These are phyloP conservation scores for Ceratina japonica DNA, from an alignment of 1,140 invertebrate genomes.

Conservation along the genomic window DNA sequence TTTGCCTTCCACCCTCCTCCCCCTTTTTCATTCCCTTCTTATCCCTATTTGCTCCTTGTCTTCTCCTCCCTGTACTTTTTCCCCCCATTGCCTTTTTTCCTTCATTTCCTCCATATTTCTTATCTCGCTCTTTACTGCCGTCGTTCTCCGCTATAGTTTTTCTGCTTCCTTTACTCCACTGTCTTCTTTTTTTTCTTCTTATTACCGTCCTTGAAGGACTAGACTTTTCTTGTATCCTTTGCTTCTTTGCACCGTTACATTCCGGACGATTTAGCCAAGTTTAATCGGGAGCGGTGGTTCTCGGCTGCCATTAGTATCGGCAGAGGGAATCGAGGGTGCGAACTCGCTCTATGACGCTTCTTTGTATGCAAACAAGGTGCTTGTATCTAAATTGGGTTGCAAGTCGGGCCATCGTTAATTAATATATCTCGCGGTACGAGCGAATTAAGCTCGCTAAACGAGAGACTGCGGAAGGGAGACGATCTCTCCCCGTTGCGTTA, in stretches of 20 bases:
- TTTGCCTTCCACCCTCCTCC: too few relatives aligned
- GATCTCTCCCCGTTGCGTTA: constrained; percentile 13
- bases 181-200: neutral
- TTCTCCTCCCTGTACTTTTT: neutral
- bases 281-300: neutral
- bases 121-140: neutral
- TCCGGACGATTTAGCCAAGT: neutral
- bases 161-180: neutral
- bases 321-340: constrained; percentile 53
- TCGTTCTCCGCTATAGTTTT: neutral
- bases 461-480: neutral
- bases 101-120: constrained; percentile 14
- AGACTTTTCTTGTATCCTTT: neutral
- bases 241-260: neutral
- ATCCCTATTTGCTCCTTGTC: neutral
- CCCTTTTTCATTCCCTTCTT: neutral
- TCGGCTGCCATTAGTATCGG: constrained; percentile 52
- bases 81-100: constrained; percentile 13
- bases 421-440: constrained; percentile 64
- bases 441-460: constrained; percentile 55
- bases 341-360: constrained; percentile 42
- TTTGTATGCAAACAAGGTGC: constrained; percentile 69
- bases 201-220: neutral
- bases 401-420: constrained; percentile 69
- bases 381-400: constrained; percentile 71